Percentiles rank a stretch among this genome's conserved stretches.
Conservation (phyloP, 2,888 invertebrate genomes). For the Drosophila subquinaria region DNA sequence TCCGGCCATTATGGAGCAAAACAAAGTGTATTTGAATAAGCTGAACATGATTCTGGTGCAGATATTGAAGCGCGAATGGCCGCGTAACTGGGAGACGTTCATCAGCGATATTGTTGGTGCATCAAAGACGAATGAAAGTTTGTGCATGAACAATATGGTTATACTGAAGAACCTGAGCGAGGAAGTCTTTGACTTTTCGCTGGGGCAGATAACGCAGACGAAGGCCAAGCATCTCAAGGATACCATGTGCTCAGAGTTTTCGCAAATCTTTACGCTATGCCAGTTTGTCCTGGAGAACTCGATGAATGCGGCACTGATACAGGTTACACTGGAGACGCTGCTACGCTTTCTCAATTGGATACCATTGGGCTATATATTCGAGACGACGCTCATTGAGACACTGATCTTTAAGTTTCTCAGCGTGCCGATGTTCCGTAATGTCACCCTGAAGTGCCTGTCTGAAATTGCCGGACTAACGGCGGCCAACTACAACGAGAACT, state of each 20-base stretch:
- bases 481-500: conserved; percentile 96
- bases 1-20: conserved; percentile 93
- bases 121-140: conserved; percentile 98
- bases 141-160: conserved; percentile 99
- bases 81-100: conserved; percentile 99
- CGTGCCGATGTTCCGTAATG: conserved; percentile 98
- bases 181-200: conserved; percentile 99
- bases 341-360: conserved; percentile 99
- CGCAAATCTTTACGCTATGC: conserved; percentile 98
- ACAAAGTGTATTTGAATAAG: conserved; percentile 98
- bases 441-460: conserved; percentile 98
- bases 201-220: conserved; percentile 98
- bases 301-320: conserved; percentile 97
- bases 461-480: conserved; percentile 98
- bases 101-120: conserved; percentile 99
- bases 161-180: conserved; percentile 98
- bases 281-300: conserved; percentile 99
- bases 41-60: conserved; percentile 99
- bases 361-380: conserved; percentile 99
- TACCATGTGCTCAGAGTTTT: conserved; percentile 99
- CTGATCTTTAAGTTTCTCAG: conserved; percentile 98
- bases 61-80: conserved; percentile 99
- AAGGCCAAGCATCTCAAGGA: conserved; percentile 99
- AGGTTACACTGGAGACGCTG: conserved; percentile 97
- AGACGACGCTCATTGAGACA: conserved; percentile 97